A percentile compares a stretch with the other conserved stretches of the same genome.
Evolutionary conservation across 1,140 invertebrate genomes (phyloP).

Genomic region (Pissodes strobi): DNA sequence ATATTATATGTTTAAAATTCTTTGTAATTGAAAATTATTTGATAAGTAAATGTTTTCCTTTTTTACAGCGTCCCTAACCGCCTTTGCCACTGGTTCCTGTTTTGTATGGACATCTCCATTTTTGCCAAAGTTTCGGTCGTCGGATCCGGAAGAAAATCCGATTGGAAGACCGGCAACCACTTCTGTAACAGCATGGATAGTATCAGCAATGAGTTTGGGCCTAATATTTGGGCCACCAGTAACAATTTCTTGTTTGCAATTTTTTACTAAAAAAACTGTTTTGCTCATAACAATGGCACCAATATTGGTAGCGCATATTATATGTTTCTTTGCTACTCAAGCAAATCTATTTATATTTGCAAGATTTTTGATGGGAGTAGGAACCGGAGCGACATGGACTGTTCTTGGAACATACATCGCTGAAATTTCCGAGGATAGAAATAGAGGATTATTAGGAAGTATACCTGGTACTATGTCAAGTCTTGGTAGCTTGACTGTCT

Average conservation of each 20-base stretch:
- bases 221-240: conserved; percentile 59
- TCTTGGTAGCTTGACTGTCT: conserved; percentile 52
- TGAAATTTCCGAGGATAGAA: conserved; percentile 57
- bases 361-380: conserved; percentile 56
- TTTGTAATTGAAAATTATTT: no score
- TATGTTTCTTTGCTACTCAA: conserved; percentile 53
- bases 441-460: conserved; percentile 58
- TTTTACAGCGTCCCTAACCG: conserved; percentile 67
- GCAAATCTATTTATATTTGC: conserved; percentile 52
- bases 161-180: conserved; percentile 52
- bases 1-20: no score
- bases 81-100: conserved; percentile 64
- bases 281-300: conserved; percentile 53
- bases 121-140: conserved; percentile 59
- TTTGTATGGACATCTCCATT: conserved; percentile 77
- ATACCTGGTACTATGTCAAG: conserved; percentile 63
- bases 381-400: conserved; percentile 56
- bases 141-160: conserved; percentile 38
- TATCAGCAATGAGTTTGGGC: conserved; percentile 76
- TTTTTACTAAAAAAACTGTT: conserved; percentile 56
- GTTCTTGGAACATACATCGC: conserved; percentile 60
- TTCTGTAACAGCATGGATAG: conserved; percentile 76
- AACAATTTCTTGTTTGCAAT: conserved; percentile 49
- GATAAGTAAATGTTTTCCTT: no score
- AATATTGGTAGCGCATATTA: conserved; percentile 52